Base-by-base conservation (phyloP, 2,797 vertebrate genomes). In the Coregonus ussuriensis region DNA sequence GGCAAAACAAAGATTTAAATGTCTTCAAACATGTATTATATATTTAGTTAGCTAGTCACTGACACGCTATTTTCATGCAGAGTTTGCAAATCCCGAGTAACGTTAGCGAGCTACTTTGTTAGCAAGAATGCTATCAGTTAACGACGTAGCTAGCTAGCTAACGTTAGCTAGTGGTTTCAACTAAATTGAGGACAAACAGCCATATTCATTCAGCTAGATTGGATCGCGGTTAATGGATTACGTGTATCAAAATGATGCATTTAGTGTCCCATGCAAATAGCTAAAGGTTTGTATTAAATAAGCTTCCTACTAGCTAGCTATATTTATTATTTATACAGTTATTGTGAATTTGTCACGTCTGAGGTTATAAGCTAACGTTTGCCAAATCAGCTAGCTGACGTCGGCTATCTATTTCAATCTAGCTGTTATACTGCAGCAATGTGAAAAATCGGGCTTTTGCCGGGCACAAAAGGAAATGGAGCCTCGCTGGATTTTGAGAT, bases 61-160 rank as follows among this genome's bases (percentile, higher is more conserved):
- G 77, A 83, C 77, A 79, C 85, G 89, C 85, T 89, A 86, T 91
- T 92, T 90, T 85, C 79, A 82, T 83, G 88, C 83, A 80, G 76
- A 92, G 88, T 93, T 92, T 89, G 79, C 87, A 88, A 86, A 86
- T 77, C 84, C 90, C 88, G 88, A 68, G 83, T 77, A 86, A 84
- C 72, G 41, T 47, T 11, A 47, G 41, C 41, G 82, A 83, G 80
- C 82, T 84, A 82, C 77, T 73, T 56, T 73, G 79, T 69, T 47
- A 47, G 41, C 41, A 47, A 13, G 41, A 47, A 47, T 47, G 41
- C 41, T 47, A 47, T 9, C 41, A 47, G 41, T 47, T 70, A 82
- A 81, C 81, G 80, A 79, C 80, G 83, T 67, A 77, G 80, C 77
- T 33, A 77, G 80, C 77, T 33, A 33, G 9, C 41, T 47, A 47